Evolutionary conservation across 2,113 vertebrate species (phyloP).

Genomic region (Ailurus styani): DNA sequence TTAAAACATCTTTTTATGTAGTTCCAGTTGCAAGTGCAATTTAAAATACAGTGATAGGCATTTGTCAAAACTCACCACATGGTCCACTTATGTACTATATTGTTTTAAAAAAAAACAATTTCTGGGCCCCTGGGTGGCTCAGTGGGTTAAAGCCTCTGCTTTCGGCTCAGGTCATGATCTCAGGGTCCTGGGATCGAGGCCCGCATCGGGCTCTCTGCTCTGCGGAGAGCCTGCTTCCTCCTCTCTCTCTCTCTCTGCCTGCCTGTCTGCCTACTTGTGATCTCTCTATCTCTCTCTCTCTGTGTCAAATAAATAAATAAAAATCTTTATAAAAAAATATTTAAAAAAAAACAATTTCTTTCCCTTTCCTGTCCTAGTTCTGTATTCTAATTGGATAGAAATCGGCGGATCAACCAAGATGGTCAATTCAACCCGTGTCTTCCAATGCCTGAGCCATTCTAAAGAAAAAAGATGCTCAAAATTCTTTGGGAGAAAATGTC

Average conservation of each 20-base stretch:
- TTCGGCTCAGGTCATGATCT: too few species aligned
- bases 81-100: background rate
- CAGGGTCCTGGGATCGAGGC: too few species aligned
- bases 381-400: background rate
- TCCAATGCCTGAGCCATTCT: background rate
- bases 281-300: too few species aligned
- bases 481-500: background rate
- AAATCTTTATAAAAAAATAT: too few species aligned
- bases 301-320: too few species aligned
- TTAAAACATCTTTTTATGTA: background rate
- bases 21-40: background rate
- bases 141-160: too few species aligned
- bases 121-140: background rate
- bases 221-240: too few species aligned
- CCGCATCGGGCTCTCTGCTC: too few species aligned
- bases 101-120: background rate
- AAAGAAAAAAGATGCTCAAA: background rate
- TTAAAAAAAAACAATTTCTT: background rate
- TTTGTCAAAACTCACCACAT: background rate
- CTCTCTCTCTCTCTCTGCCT: too few species aligned
- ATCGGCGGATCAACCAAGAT: background rate
- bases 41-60: background rate
- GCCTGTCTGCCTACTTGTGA: too few species aligned
- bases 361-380: background rate
- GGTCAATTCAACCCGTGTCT: background rate